Percentiles rank a stretch among this genome's conserved stretches.
phyloP scores from a whole-genome alignment of 2,888 invertebrate genomes.

The Odontocerum albicorne region DNA sequence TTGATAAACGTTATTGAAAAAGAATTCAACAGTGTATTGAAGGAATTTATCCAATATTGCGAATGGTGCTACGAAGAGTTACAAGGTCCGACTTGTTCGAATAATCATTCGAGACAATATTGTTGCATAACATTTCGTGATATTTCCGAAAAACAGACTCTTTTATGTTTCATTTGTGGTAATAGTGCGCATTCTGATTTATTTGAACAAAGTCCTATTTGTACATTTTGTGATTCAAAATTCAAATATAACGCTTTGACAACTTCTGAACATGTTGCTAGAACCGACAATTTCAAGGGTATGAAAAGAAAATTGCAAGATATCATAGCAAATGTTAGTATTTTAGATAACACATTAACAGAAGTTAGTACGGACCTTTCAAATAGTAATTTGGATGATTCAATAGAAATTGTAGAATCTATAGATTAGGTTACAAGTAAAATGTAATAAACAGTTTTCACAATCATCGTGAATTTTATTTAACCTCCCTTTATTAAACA shows the following conservation, averaged over 20 bases:
- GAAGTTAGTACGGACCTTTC: no score
- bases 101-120: constrained; percentile 22
- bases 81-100: constrained; percentile 5
- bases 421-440: no score
- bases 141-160: background rate
- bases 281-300: no score
- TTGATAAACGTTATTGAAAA: constrained; percentile 2
- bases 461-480: no score
- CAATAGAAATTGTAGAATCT: no score
- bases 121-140: constrained; percentile 24
- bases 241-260: constrained; percentile 1
- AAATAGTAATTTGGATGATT: no score
- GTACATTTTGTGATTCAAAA: constrained; percentile 24
- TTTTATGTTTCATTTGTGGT: constrained; percentile 16
- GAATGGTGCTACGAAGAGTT: constrained; percentile 28
- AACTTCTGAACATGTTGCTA: no score
- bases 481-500: no score
- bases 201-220: background rate
- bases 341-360: no score
- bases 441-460: no score
- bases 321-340: no score
- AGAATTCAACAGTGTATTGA: background rate
- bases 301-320: no score
- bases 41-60: constrained; percentile 2
- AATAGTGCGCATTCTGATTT: constrained; percentile 7